These are phyloP conservation scores for Cirrhinus mrigala DNA, from an alignment of 2,797 vertebrate genomes.

Conservation along the genomic window DNA sequence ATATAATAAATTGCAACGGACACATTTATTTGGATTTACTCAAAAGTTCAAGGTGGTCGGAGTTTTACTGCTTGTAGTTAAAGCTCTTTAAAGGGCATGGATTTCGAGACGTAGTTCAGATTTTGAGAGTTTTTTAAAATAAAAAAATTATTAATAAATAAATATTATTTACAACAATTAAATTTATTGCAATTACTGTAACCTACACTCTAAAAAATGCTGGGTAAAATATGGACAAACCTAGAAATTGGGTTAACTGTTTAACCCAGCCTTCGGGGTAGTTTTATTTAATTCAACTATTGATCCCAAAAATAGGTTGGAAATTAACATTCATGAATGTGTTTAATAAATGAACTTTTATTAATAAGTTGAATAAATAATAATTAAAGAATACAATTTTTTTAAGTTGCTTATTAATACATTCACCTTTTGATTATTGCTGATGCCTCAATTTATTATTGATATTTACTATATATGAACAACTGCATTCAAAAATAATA, in stretches of 20 bases:
- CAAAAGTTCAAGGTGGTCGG: slow-evolving; percentile 7
- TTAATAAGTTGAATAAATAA: too few species aligned
- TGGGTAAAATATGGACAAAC: too few species aligned
- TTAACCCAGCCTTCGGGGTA: too few species aligned
- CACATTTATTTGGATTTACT: not conserved
- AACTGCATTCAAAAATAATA: not conserved
- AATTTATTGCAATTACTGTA: not conserved
- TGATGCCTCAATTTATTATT: not conserved
- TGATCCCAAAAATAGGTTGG: too few species aligned
- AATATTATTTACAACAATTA: not conserved
- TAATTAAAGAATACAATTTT: too few species aligned
- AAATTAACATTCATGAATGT: too few species aligned
- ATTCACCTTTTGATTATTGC: too few species aligned
- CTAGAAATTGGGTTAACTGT: too few species aligned
- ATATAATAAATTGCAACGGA: slow-evolving; percentile 7
- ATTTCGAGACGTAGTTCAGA: not conserved
- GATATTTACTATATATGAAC: not conserved
- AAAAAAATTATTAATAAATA: not conserved
- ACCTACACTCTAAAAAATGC: not conserved
- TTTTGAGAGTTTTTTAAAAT: not conserved
- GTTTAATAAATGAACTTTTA: too few species aligned
- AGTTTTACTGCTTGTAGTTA: slow-evolving; percentile 1
- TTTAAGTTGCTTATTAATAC: too few species aligned
- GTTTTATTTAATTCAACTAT: too few species aligned
- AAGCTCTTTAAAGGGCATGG: not conserved